These are phyloP conservation scores for Cephalotes varians DNA, from an alignment of 2,888 invertebrate species.

Conservation along the genomic window DNA sequence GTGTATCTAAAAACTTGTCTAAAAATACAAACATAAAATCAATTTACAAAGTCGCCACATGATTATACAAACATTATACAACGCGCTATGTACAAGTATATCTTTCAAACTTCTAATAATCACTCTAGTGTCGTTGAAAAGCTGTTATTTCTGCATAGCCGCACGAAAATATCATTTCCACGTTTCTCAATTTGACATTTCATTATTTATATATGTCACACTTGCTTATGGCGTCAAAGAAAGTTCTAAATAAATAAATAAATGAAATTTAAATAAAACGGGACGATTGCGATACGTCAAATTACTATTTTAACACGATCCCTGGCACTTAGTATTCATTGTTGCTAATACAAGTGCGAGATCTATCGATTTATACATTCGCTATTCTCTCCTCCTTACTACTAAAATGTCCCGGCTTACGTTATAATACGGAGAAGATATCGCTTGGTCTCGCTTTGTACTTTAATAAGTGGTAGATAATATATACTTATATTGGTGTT, in stretches of 20 bases:
- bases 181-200: conserved; percentile 53
- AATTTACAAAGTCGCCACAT: conserved; percentile 16
- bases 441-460: conserved; percentile 74
- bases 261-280: conserved; percentile 19
- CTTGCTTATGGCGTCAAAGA: conserved; percentile 7
- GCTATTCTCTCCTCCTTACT: conserved; percentile 23
- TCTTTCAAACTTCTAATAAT: conserved; percentile 54
- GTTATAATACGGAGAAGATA: conserved; percentile 60
- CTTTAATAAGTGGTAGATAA: conserved; percentile 74
- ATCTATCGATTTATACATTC: conserved; percentile 10
- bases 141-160: conserved; percentile 46
- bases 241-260: conserved; percentile 36
- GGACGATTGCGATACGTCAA: conserved; percentile 10
- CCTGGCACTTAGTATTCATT: neutral
- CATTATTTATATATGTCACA: conserved; percentile 32
- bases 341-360: neutral
- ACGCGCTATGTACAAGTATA: conserved; percentile 66
- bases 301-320: conserved; percentile 21
- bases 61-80: conserved; percentile 52
- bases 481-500: conserved; percentile 73
- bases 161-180: conserved; percentile 50
- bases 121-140: conserved; percentile 67
- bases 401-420: conserved; percentile 61
- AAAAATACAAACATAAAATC: conserved; percentile 17
- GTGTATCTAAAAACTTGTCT: neutral